Evolutionary conservation across 2,888 invertebrate genomes (phyloP).

Genomic region (Trissolcus japonicus): DNA sequence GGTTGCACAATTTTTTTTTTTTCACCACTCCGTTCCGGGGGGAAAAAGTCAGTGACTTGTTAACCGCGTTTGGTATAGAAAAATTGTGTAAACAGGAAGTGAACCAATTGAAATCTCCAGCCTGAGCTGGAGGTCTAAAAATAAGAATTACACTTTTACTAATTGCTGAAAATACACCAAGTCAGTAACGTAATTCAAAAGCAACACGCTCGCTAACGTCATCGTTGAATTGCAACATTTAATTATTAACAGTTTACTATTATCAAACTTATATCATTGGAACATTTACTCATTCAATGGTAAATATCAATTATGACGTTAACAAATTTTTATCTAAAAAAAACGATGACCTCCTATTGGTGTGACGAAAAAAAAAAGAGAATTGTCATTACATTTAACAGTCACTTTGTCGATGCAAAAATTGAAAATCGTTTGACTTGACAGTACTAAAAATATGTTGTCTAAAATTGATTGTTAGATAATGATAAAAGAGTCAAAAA

Average conservation of each 20-base stretch:
- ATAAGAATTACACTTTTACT: conserved; percentile 27
- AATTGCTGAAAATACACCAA: conserved; percentile 38
- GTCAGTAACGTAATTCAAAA: conserved; percentile 30
- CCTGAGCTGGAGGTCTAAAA: conserved; percentile 7
- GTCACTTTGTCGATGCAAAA: no score
- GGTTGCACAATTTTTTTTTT: no score
- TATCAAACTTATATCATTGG: conserved; percentile 50
- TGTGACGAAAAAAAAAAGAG: no score
- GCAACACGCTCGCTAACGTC: conserved; percentile 47
- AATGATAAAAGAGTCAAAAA: no score
- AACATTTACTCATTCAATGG: conserved; percentile 47
- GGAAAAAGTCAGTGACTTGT: no score
- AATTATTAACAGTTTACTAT: conserved; percentile 51
- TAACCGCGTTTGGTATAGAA: no score
- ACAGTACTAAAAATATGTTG: no score
- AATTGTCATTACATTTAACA: no score
- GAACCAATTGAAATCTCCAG: neutral
- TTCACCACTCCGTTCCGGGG: no score
- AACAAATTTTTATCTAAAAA: conserved; percentile 26
- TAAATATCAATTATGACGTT: conserved; percentile 49
- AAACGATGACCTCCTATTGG: conserved; percentile 38
- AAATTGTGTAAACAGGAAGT: conserved; percentile 1
- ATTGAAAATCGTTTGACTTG: no score
- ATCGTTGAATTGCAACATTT: conserved; percentile 48
- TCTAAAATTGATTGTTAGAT: no score